A percentile compares a stretch with the other conserved stretches of the same genome.
These are phyloP conservation scores for Pocillopora verrucosa DNA, from an alignment of 64 coral and sea anemone species.

Conservation along the genomic window DNA sequence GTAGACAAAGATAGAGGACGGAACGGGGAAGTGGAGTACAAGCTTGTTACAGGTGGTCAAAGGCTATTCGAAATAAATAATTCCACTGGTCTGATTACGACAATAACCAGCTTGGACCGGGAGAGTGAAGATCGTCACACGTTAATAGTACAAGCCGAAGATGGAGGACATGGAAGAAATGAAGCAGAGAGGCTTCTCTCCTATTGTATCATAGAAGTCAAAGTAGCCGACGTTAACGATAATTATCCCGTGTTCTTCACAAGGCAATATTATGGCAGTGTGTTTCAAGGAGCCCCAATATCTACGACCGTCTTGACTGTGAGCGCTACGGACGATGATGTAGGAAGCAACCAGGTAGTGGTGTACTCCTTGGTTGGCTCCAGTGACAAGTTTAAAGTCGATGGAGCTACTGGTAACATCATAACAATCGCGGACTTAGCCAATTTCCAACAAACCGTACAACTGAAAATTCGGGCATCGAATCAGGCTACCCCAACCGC, in stretches of 20 bases:
- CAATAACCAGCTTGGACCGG: slow-evolving; percentile 51
- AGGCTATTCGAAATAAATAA: slow-evolving; percentile 58
- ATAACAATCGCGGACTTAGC: slow-evolving; percentile 10
- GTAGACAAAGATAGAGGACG: slow-evolving; percentile 33
- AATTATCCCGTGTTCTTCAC: slow-evolving; percentile 66
- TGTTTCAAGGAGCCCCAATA: neutral
- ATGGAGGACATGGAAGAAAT: slow-evolving; percentile 54
- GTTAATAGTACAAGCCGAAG: slow-evolving; percentile 56
- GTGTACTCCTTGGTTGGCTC: slow-evolving; percentile 18
- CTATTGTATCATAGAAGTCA: slow-evolving; percentile 47
- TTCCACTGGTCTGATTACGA: slow-evolving; percentile 62
- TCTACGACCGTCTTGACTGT: slow-evolving; percentile 32
- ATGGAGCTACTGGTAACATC: neutral
- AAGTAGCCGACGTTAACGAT: slow-evolving; percentile 70
- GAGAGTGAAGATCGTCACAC: slow-evolving; percentile 30
- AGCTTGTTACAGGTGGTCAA: slow-evolving; percentile 10
- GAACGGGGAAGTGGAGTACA: slow-evolving; percentile 23
- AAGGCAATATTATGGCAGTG: slow-evolving; percentile 47
- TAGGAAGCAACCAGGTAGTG: neutral
- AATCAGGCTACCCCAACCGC: slow-evolving; percentile 21
- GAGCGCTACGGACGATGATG: slow-evolving; percentile 30
- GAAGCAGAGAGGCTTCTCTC: slow-evolving; percentile 53
- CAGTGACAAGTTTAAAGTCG: slow-evolving; percentile 50
- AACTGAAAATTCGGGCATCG: slow-evolving; percentile 14
- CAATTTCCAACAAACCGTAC: neutral